These are phyloP conservation scores for Toxotes jaculatrix DNA, from an alignment of 2,113 vertebrate genomes.

Conservation along the genomic window DNA sequence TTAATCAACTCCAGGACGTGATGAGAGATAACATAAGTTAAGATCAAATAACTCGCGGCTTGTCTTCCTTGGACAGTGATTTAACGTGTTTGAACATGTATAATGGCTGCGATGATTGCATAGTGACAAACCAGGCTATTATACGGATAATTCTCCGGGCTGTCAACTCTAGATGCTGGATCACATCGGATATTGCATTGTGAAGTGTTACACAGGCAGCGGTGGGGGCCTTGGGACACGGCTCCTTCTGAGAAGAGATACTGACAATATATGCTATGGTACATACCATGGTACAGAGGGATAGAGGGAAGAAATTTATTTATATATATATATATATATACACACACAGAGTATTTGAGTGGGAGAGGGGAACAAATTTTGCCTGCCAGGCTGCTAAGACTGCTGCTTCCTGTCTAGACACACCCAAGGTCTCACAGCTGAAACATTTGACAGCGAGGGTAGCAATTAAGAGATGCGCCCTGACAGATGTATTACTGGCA, in stretches of 20 bases:
- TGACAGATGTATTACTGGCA: constrained; percentile 70
- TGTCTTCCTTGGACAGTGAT: background rate
- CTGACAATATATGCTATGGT: no score
- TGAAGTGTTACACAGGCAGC: constrained; percentile 28
- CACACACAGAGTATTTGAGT: constrained; percentile 13
- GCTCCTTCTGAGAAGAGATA: constrained; percentile 7
- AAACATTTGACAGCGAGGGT: constrained; percentile 66
- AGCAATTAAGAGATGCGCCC: constrained; percentile 69
- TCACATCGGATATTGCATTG: constrained; percentile 43
- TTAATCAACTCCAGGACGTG: constrained; percentile 32
- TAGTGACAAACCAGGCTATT: constrained; percentile 58
- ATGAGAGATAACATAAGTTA: constrained; percentile 39
- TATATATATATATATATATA: no score
- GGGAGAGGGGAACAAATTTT: constrained; percentile 47
- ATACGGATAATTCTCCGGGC: constrained; percentile 59
- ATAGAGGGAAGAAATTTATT: constrained; percentile 6
- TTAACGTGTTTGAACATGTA: constrained; percentile 43
- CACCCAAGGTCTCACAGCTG: constrained; percentile 63
- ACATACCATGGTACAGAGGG: background rate
- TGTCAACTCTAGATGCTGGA: constrained; percentile 54
- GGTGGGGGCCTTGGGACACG: constrained; percentile 23
- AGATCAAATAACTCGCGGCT: constrained; percentile 3
- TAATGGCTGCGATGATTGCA: constrained; percentile 47
- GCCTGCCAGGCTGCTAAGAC: constrained; percentile 41
- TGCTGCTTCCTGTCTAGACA: constrained; percentile 65